A percentile compares a stretch with the other conserved stretches of the same genome.
These are phyloP conservation scores for Erythrolamprus reginae DNA, from an alignment of 2,113 vertebrate species.

Conservation along the genomic window DNA sequence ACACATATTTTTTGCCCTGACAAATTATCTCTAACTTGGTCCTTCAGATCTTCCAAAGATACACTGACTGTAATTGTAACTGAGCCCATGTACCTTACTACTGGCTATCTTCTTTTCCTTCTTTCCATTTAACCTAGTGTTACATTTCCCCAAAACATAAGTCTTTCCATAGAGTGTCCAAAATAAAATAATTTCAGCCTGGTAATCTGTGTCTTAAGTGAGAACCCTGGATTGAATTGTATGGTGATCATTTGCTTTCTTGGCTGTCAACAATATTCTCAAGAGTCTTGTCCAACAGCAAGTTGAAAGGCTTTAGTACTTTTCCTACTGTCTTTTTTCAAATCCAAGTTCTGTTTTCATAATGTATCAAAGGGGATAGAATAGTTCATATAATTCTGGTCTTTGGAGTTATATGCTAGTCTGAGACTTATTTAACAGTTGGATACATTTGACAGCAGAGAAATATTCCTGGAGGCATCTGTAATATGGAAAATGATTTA, in stretches of 20 bases:
- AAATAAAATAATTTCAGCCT: background rate
- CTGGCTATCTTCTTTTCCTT: background rate
- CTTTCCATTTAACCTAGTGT: background rate
- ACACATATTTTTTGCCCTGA: background rate
- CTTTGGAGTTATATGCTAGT: background rate
- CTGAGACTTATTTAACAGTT: background rate
- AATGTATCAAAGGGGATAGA: background rate
- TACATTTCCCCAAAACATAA: background rate
- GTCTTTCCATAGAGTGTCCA: background rate
- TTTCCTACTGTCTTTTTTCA: background rate
- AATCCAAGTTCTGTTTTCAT: background rate
- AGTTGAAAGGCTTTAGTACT: background rate
- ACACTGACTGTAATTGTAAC: background rate
- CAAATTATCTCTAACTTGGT: background rate
- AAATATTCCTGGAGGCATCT: too few species aligned
- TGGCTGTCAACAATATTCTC: background rate
- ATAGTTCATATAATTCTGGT: background rate
- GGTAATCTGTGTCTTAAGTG: background rate
- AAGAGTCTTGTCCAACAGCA: background rate
- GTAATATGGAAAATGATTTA: too few species aligned
- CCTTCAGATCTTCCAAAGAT: background rate
- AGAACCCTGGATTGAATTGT: background rate
- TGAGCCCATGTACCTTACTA: background rate
- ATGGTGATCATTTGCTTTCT: background rate
- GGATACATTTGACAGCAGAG: background rate